Percentiles rank a stretch among this genome's conserved stretches.
These are phyloP conservation scores for Leptonema lineaticorne DNA, from an alignment of 1,140 invertebrate genomes.

Conservation along the genomic window DNA sequence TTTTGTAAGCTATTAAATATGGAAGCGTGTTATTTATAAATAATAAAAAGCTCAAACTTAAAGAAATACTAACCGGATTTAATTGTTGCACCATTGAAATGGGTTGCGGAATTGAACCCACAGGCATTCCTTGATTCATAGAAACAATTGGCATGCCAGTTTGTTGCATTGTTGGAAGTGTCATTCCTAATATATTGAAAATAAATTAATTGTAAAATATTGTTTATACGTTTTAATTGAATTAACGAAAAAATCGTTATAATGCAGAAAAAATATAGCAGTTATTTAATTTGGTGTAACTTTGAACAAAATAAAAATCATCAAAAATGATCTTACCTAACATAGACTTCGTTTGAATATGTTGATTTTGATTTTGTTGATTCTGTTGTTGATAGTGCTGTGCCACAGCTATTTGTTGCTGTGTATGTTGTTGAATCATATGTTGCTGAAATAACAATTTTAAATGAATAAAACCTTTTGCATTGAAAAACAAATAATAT, in stretches of 20 bases:
- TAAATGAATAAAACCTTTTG: too few relatives aligned
- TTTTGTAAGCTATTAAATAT: too few relatives aligned
- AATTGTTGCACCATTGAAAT: constrained; percentile 55
- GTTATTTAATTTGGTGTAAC: not conserved
- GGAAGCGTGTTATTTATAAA: too few relatives aligned
- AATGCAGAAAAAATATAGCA: not conserved
- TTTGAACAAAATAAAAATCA: not conserved
- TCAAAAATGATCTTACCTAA: constrained; percentile 24
- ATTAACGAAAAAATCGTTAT: too few relatives aligned
- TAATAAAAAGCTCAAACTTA: not conserved
- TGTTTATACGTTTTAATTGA: not conserved
- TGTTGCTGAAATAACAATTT: constrained; percentile 16
- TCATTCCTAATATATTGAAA: constrained; percentile 45
- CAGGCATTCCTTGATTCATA: constrained; percentile 49
- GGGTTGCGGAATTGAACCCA: constrained; percentile 50
- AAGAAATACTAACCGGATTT: constrained; percentile 45
- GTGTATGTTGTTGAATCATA: constrained; percentile 30
- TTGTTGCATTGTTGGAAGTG: constrained; percentile 49
- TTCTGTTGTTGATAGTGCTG: constrained; percentile 36
- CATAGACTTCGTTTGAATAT: constrained; percentile 35
- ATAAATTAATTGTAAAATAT: not conserved
- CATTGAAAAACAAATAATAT: too few relatives aligned
- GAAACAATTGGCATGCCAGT: constrained; percentile 48
- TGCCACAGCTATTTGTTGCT: constrained; percentile 32
- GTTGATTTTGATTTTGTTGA: constrained; percentile 34